Evolutionary conservation across 2,797 vertebrate genomes (phyloP), one percentile per base, ranked within the genome.

Genomic region (Neomorphus geoffroyi): DNA sequence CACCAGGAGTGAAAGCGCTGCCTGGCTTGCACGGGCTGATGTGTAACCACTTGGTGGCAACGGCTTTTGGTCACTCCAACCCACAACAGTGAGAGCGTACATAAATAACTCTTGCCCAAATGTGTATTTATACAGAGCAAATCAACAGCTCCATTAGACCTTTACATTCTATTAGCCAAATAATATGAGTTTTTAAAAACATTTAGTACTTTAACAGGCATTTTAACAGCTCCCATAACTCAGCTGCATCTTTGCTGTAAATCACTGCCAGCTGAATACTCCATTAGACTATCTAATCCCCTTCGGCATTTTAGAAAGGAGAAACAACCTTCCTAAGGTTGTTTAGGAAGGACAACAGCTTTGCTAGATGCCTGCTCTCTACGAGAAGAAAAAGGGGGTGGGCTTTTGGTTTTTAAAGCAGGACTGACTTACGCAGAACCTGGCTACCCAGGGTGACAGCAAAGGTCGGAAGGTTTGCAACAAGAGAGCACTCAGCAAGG

Each of bases 211-310:
- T 97, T 97, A 97, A 97, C 95, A 95, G 92, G 95, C 96, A 93
- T 96, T 97, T 97, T 97, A 97, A 97, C 96, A 95, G 95, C 94
- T 97, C 82, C 26, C 86, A 93, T 98, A 97, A 98, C 92, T 98
- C 97, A 97, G 61, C 93, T 84, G 91, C 93, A 96, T 97, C 95
- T 95, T 96, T 90, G n/a, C 92, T 11, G 27, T 96, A 97, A 97
- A 97, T 96, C 85, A 97, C 90, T 92, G 91, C 95, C 95, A 97
- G 92, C 23, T 93, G 94, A 97, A 96, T 96, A 95, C 93, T 94
- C 95, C 92, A 88, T 94, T 97, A 92, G 74, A 94, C 53, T 46
- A 97, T 93, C 79, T 97, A 97, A 97, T 95, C 88, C 91, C 96
- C 92, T 95, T 96, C 94, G 95, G 96, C 96, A 53, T 92, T 97